Conservation (phyloP, 2,113 vertebrate species). For the Falco punctatus region DNA sequence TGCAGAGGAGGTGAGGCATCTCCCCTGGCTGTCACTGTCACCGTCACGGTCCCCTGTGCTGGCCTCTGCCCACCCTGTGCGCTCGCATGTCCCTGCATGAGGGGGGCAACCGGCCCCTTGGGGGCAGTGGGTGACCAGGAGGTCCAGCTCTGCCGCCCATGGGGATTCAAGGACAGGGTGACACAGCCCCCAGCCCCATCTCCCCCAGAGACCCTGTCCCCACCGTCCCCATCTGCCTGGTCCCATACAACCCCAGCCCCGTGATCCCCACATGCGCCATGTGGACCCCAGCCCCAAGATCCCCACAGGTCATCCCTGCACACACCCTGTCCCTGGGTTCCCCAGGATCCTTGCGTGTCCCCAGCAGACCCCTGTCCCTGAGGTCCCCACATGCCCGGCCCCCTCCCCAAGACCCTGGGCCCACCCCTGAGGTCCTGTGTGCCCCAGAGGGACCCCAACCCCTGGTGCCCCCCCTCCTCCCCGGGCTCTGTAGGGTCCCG, state of each 20-base stretch:
- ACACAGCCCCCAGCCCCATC: background rate
- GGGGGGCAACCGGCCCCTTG: background rate
- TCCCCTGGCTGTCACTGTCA: background rate
- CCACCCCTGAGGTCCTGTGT: background rate
- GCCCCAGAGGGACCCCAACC: background rate
- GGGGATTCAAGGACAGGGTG: background rate
- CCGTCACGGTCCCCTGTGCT: background rate
- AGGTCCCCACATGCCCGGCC: background rate
- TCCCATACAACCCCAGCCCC: background rate
- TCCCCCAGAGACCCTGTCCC: background rate
- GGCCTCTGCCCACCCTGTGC: background rate
- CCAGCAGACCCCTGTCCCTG: background rate
- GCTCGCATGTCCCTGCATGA: no score
- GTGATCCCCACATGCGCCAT: background rate
- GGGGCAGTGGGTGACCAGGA: background rate
- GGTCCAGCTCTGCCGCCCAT: background rate
- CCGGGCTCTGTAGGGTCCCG: no score
- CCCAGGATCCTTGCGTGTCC: background rate
- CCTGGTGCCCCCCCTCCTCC: no score
- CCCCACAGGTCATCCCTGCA: background rate
- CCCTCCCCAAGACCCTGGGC: no score
- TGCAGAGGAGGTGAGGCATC: background rate
- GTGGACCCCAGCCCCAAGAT: background rate
- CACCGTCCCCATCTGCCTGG: background rate
- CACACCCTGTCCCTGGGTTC: background rate